A percentile compares a stretch with the other conserved stretches of the same genome.
Evolutionary conservation across 2,888 invertebrate genomes (phyloP).

Genomic region (Aphrophora alni): DNA sequence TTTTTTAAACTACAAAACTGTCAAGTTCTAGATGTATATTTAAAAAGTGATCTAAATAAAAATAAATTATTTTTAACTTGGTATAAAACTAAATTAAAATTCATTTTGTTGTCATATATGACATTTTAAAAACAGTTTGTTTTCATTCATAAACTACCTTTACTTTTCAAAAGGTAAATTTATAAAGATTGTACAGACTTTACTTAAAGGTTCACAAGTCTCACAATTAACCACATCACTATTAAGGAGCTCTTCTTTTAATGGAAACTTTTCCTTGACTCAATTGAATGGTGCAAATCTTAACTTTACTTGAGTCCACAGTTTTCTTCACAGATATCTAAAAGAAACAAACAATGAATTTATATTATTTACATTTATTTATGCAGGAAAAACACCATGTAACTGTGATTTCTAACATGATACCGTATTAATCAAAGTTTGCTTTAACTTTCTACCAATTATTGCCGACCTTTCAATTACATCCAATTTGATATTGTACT

Average conservation of each 20-base stretch:
- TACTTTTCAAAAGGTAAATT: not conserved
- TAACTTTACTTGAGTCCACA: conserved; percentile 76
- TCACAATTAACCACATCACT: not conserved
- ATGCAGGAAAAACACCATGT: not conserved
- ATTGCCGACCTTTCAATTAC: too few relatives aligned
- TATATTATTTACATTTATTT: not conserved
- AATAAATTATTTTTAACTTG: too few relatives aligned
- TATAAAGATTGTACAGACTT: not conserved
- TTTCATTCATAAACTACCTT: not conserved
- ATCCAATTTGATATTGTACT: too few relatives aligned
- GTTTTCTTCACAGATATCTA: conserved; percentile 92
- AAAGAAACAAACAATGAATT: conserved; percentile 54
- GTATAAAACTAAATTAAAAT: too few relatives aligned
- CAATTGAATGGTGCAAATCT: conserved; percentile 83
- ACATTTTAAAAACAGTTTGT: too few relatives aligned
- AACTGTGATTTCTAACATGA: too few relatives aligned
- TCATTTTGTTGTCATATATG: too few relatives aligned
- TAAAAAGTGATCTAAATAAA: too few relatives aligned
- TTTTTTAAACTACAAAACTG: too few relatives aligned
- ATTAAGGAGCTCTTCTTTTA: conserved; percentile 80
- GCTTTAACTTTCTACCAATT: too few relatives aligned
- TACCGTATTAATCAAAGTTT: too few relatives aligned
- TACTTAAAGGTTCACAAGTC: not conserved
- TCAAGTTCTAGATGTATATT: too few relatives aligned
- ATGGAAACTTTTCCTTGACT: conserved; percentile 88